Base-by-base conservation (phyloP, 1,140 invertebrate species). In the Drosophila ercepeae region DNA sequence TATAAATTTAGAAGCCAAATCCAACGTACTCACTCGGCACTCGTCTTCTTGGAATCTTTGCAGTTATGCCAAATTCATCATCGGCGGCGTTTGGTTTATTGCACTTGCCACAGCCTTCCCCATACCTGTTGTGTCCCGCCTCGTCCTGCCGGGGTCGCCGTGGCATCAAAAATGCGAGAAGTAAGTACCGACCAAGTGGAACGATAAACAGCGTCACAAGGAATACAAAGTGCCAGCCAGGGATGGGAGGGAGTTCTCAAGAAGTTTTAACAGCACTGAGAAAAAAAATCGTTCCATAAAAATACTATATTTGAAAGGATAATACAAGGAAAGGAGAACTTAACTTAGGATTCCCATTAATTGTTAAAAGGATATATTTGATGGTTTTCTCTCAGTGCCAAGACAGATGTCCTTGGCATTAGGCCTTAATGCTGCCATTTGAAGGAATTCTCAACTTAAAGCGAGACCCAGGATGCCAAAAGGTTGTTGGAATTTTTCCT, bases 101-200 rank as follows among this genome's bases (percentile, higher is more conserved):
- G 96, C 97, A 0, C 89, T 97, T 9, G 92, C 95, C 1, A 97
- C 97, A 0, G 96, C 97, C 0, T 92, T 96, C 4, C 97, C 97
- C 1, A 96, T 96, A 23, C 94, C 95, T 0, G 91, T 97, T 1
- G 94, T 96, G 8, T 94, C 95, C 0, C 91, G 92, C 18, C 90
- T 95, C 7, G 83, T 90, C 0, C 92, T 94, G 41, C 95, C 95
- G 0, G 50, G 65, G 0, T 86, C 82, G 9, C 68, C 91, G 0
- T 94, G 93, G 92, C 93, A 95, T 83, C 69, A 92, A 36, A 90
- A 91, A 23, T 96, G 95, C 86, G 88, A 94, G 63, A 93, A 92
- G 93, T 95, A 92, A 93, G 93, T 94, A 55, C 46, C 34, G 53
- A 52, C 14, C 18, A 3, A 59, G 27, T 51, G 8, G 2, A 58